Evolutionary conservation across 2,888 invertebrate species (phyloP), one percentile per base, ranked within the genome.

Genomic region (Calameuta pallipes): DNA sequence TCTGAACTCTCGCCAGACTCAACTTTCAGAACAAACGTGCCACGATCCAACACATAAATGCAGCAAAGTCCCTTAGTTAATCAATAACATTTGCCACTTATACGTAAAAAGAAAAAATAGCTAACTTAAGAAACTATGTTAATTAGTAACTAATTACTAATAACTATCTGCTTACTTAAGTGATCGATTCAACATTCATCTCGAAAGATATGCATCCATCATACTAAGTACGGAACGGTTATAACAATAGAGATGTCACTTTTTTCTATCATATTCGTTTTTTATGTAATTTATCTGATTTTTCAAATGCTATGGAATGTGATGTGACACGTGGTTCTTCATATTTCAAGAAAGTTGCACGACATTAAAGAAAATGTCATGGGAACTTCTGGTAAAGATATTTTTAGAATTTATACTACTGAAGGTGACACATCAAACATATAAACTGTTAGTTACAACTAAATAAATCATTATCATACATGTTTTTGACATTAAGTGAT

Each of bases 171-270:
- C 79, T 80, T 80, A 79, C 81, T 82, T 83, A 83, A 82, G 81
- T 83, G 85, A 83, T 83, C 82, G 76, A 75, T 81, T 82, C 77
- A 83, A 84, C 75, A 80, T 78, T 83, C 81, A 82, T 81, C 70
- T 81, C 71, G 79, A 85, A 85, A 84, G 88, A 88, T 88, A 88
- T 88, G 88, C 88, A 85, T 83, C 23, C 34, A 71, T 71, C 71
- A 71, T 71, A 71, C 34, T 71, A 31, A 71, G 15, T 71, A 71
- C 31, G 11, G 71, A 71, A 71, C 34, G 71, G 13, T 30, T 71
- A 56, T 56, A 56, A 56, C 56, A 23, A 15, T 41, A 15, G 41
- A 6, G 2, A 37, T 15, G 37, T 37, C 37, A 37, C 37, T 41
- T 41, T 41, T 15, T 41, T 41, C 23, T 23, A 23, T 56, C 56